Evolutionary conservation across 37 sponge, comb jelly and placozoan species (phyloP).

Genomic region (Cladorhizidae sp.): DNA sequence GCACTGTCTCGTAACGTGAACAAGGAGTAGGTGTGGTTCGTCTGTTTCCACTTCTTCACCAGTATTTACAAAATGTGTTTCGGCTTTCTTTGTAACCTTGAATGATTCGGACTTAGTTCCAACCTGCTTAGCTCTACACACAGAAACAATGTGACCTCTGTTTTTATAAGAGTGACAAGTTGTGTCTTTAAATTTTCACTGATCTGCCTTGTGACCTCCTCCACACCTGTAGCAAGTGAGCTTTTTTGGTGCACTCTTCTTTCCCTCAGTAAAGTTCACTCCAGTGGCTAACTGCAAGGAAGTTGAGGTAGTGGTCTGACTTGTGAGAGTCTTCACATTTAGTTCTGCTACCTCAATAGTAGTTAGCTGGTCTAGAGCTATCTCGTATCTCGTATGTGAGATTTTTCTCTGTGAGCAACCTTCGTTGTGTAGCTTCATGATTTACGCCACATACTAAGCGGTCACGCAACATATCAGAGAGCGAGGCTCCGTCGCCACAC

Average conservation of each 20-base stretch:
- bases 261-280: conserved; percentile 1
- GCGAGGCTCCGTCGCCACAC: conserved; percentile 1
- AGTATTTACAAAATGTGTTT: not conserved
- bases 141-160: conserved; percentile 42
- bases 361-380: not conserved
- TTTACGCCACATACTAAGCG: conserved; percentile 1
- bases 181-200: conserved; percentile 17
- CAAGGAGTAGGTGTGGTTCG: conserved; percentile 2
- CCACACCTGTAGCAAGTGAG: conserved; percentile 33
- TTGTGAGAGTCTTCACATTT: not conserved
- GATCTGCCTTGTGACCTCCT: conserved; percentile 13
- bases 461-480: conserved; percentile 22
- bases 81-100: not conserved
- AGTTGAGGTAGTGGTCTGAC: too few species aligned
- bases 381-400: conserved; percentile 2
- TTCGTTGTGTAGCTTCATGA: not conserved
- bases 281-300: not conserved
- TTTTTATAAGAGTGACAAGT: conserved; percentile 20
- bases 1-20: not conserved
- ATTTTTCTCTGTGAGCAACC: conserved; percentile 16
- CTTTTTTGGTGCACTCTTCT: not conserved
- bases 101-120: not conserved
- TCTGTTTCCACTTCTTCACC: conserved; percentile 6
- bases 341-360: not conserved
- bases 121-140: conserved; percentile 3